A percentile compares a stretch with the other conserved stretches of the same genome.
Evolutionary conservation across 2,797 vertebrate genomes (phyloP).

Genomic region (Lepus oiostolus): DNA sequence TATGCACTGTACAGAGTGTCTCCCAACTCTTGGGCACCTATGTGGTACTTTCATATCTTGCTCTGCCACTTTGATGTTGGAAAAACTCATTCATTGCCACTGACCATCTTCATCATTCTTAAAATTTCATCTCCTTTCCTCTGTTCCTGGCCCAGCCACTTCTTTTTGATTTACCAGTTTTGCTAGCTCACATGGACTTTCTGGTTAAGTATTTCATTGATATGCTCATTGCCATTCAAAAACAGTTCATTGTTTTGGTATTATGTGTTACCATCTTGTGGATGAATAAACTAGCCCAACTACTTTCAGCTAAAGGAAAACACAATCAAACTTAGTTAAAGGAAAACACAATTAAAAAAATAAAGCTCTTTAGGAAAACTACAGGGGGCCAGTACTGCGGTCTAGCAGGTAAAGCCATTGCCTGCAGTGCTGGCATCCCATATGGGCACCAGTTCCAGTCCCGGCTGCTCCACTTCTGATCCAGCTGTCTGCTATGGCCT

Average conservation of each 20-base stretch:
- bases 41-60: neutral
- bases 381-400: neutral
- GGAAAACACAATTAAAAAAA: neutral
- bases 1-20: neutral
- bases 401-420: too few species aligned
- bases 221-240: neutral
- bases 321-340: neutral
- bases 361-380: neutral
- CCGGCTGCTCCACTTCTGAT: too few species aligned
- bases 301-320: neutral
- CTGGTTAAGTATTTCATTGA: neutral
- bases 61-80: neutral
- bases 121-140: neutral
- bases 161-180: slow-evolving; percentile 9
- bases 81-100: neutral
- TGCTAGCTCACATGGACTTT: neutral
- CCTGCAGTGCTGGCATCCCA: too few species aligned
- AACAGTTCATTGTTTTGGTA: neutral
- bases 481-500: too few species aligned
- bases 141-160: neutral
- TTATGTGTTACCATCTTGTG: neutral
- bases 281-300: neutral
- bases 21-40: neutral
- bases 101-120: neutral
- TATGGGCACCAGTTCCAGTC: too few species aligned